Evolutionary conservation across 1,140 invertebrate species (phyloP), one percentile per base, ranked within the genome.

Genomic region (Dryas iulia): DNA sequence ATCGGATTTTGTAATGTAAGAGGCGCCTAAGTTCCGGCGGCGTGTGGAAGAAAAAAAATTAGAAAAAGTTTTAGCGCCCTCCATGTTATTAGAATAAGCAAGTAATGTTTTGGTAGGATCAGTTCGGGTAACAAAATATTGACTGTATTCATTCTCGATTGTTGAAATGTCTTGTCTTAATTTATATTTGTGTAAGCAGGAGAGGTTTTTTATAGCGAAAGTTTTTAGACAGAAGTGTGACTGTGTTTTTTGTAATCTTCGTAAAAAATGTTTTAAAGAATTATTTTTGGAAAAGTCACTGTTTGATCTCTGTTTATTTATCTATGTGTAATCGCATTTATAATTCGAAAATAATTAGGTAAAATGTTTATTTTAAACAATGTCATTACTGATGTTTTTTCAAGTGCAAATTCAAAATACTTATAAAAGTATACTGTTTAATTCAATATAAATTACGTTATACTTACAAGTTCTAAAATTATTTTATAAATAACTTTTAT

Each of bases 41-140:
- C 86, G 80, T 79, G 79, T 87, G 83, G 87, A 89, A 84, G 74
- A 86, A 82, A 82, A 82, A 83, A 76, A 84, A 85, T 78, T 84
- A 89, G 85, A 86, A 66, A 58, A 83, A 83, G 70, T 86, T 86
- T 86, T 86, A 83, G 78, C 84, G 81, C 71, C 80, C 78, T 72
- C 62, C 76, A 79, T 84, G 81, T 89, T 90, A 87, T 87, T 89
- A 82, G 80, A 86, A 81, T 84, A 85, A 85, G 76, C 83, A 83
- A 74, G 66, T 70, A 76, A 66, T 79, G 79, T 87, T 84, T 71
- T 83, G 68, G 76, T 73, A 74, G 79, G 75, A 79, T 81, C 75
- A 73, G 77, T 74, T 77, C 67, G 73, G 76, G 23, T 69, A 68
- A 76, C 66, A 82, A 77, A 86, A 87, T 80, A 85, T 87, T 84